A percentile compares a stretch with the other conserved stretches of the same genome.
These are phyloP conservation scores for Dascillus cervinus DNA, from an alignment of 2,888 invertebrate species.

Conservation along the genomic window DNA sequence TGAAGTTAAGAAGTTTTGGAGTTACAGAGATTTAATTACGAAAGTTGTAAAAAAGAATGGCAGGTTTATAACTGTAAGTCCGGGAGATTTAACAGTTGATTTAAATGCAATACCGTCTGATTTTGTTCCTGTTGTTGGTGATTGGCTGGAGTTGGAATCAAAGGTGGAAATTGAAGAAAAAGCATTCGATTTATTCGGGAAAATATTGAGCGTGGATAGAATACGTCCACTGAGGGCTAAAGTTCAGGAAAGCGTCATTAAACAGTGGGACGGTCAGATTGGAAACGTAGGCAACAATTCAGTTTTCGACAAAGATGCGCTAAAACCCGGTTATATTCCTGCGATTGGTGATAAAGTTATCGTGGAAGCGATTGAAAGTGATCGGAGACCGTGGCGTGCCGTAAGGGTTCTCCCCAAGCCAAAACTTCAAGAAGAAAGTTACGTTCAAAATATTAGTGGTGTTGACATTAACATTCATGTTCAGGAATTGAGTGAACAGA, in stretches of 20 bases:
- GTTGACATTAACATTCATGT: conserved; percentile 38
- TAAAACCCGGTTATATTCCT: conserved; percentile 49
- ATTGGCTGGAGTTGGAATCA: conserved; percentile 55
- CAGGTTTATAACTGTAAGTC: conserved; percentile 43
- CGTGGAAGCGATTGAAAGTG: conserved; percentile 66
- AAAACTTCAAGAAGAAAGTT: conserved; percentile 10
- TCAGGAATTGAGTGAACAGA: conserved; percentile 39
- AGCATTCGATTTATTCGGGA: conserved; percentile 44
- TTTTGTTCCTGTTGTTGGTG: too few species aligned
- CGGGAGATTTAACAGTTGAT: too few species aligned
- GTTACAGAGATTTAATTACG: conserved; percentile 32
- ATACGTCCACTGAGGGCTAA: conserved; percentile 54
- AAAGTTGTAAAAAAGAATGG: conserved; percentile 39
- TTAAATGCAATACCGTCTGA: conserved; percentile 55
- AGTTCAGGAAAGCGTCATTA: conserved; percentile 46
- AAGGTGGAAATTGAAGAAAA: conserved; percentile 54
- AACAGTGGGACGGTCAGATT: conserved; percentile 35
- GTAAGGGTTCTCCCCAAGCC: conserved; percentile 42
- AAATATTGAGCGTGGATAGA: too few species aligned
- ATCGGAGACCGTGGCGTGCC: conserved; percentile 53
- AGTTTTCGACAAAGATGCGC: conserved; percentile 49
- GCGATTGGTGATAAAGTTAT: conserved; percentile 54
- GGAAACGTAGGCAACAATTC: conserved; percentile 51
- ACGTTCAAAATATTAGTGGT: conserved; percentile 49
- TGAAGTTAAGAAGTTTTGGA: conserved; percentile 28